A percentile compares a stretch with the other conserved stretches of the same genome.
phyloP scores from a whole-genome alignment of 1,140 invertebrate genomes.

The Aphaenogaster rudis region DNA sequence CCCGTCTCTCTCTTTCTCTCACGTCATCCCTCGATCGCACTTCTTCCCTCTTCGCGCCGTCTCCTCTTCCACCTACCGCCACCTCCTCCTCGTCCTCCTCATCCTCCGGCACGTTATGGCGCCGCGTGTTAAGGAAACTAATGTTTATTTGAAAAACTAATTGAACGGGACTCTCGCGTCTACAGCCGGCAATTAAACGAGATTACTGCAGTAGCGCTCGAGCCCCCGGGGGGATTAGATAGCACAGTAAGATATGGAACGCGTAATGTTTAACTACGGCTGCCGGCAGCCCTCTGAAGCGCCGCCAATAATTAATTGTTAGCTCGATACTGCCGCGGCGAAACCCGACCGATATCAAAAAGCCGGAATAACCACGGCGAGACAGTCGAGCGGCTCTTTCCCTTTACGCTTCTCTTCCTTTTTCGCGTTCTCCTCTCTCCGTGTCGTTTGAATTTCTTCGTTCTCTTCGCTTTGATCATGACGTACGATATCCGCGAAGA shows the following conservation, averaged over 20 bases:
- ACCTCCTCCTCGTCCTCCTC: slow-evolving; percentile 72
- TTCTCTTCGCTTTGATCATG: slow-evolving; percentile 70
- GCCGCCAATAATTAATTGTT: slow-evolving; percentile 86
- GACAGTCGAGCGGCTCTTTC: slow-evolving; percentile 66
- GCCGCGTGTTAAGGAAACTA: slow-evolving; percentile 87
- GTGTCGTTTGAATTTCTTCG: slow-evolving; percentile 59
- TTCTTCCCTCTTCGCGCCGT: slow-evolving; percentile 61
- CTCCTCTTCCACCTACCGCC: slow-evolving; percentile 50
- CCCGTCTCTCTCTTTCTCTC: slow-evolving; percentile 57
- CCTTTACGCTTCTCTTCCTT: slow-evolving; percentile 41
- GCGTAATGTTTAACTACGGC: slow-evolving; percentile 87
- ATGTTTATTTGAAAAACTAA: slow-evolving; percentile 88
- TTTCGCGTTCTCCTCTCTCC: slow-evolving; percentile 29
- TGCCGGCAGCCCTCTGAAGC: slow-evolving; percentile 79
- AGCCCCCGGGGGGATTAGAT: slow-evolving; percentile 85
- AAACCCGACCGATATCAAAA: slow-evolving; percentile 79
- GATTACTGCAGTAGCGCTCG: slow-evolving; percentile 85
- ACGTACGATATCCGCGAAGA: slow-evolving; percentile 52
- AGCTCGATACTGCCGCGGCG: slow-evolving; percentile 80
- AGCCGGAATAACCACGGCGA: slow-evolving; percentile 78
- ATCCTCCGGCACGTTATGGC: slow-evolving; percentile 84
- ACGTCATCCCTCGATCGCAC: slow-evolving; percentile 57
- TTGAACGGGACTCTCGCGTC: slow-evolving; percentile 87
- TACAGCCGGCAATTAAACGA: slow-evolving; percentile 87
- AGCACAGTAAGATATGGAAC: slow-evolving; percentile 86